phyloP scores from a whole-genome alignment of 2,113 vertebrate genomes.

The Microtus pennsylvanicus region DNA sequence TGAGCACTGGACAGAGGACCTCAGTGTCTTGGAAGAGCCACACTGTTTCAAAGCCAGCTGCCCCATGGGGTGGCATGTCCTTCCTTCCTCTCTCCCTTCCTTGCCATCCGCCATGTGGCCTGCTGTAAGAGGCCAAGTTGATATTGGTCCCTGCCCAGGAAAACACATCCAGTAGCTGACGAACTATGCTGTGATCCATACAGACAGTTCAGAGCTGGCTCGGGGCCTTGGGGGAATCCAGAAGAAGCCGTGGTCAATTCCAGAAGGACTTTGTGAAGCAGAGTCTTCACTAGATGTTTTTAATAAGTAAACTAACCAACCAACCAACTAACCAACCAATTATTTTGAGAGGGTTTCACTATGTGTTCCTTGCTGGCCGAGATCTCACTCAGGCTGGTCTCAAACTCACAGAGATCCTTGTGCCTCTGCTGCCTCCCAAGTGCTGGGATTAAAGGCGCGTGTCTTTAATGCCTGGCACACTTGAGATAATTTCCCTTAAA shows the following conservation, averaged over 20 bases:
- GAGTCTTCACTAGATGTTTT: neutral
- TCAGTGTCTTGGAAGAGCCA: neutral
- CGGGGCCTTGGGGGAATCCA: neutral
- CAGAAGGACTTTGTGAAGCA: neutral
- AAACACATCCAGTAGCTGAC: fast-evolving
- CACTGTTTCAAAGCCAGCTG: neutral
- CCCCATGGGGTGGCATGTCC: neutral
- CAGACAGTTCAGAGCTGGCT: neutral
- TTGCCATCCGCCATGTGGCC: neutral
- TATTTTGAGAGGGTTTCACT: neutral
- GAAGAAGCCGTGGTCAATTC: neutral
- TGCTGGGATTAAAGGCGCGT: neutral
- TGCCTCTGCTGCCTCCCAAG: neutral
- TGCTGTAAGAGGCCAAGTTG: neutral
- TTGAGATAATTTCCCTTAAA: neutral
- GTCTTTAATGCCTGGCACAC: neutral
- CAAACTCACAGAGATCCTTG: neutral
- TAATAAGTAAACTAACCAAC: neutral
- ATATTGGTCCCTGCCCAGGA: neutral
- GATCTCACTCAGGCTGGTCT: neutral
- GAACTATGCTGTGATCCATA: fast-evolving
- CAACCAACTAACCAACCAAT: neutral
- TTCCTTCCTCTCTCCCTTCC: neutral
- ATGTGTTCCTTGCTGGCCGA: neutral
- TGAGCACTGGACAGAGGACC: neutral